Conservation (phyloP, 2,113 vertebrate genomes). For the Nycticebus coucang region DNA sequence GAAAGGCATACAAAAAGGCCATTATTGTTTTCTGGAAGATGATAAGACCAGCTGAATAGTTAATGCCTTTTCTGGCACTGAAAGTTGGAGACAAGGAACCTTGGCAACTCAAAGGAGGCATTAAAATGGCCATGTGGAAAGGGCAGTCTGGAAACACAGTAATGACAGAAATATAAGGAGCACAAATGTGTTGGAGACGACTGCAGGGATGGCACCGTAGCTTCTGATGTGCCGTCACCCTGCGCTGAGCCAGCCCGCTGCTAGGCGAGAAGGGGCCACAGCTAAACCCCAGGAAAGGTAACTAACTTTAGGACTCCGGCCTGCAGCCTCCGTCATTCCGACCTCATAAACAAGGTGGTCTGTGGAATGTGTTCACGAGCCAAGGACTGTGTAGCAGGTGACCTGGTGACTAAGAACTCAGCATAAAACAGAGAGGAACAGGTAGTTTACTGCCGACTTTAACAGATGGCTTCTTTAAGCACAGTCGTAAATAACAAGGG, state of each 20-base stretch:
- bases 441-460: conserved; percentile 59
- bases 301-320: neutral
- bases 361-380: neutral
- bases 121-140: conserved; percentile 70
- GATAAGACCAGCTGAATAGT: conserved; percentile 67
- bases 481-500: conserved; percentile 64
- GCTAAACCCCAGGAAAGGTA: conserved; percentile 32
- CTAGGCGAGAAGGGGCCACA: neutral
- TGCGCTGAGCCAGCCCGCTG: neutral
- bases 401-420: neutral
- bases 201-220: conserved; percentile 22
- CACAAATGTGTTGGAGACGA: conserved; percentile 66
- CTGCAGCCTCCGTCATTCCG: neutral
- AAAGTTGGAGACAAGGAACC: conserved; percentile 39
- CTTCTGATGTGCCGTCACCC: neutral
- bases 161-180: conserved; percentile 58
- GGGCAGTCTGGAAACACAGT: conserved; percentile 50
- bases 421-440: conserved; percentile 47
- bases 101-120: conserved; percentile 52
- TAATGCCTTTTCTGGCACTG: conserved; percentile 73
- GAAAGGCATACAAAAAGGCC: conserved; percentile 60
- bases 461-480: conserved; percentile 67
- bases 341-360: conserved; percentile 63
- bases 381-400: conserved; percentile 32
- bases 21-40: conserved; percentile 75